Evolutionary conservation across 1,140 invertebrate genomes (phyloP).

Genomic region (Leucophenga varia): DNA sequence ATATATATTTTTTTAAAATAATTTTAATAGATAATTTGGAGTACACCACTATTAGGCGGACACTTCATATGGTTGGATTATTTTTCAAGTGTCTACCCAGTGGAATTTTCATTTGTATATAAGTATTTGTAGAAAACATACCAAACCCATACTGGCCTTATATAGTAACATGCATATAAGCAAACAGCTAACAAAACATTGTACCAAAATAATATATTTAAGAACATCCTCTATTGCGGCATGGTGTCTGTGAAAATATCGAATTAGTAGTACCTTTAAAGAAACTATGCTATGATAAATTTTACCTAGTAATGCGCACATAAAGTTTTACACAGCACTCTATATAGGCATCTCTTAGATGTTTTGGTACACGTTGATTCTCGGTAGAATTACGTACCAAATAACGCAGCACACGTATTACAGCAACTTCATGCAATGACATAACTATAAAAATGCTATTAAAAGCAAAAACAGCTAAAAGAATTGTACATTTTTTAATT

Average conservation of each 20-base stretch:
- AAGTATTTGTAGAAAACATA: conserved; percentile 3
- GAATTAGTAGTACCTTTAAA: too few relatives aligned
- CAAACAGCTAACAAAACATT: conserved; percentile 35
- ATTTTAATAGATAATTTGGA: background rate
- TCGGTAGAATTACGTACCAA: conserved; percentile 30
- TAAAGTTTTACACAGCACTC: conserved; percentile 35
- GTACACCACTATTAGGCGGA: too few relatives aligned
- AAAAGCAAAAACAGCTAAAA: conserved; percentile 35
- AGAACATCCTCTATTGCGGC: conserved; percentile 30
- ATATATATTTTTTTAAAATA: background rate
- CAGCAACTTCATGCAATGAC: conserved; percentile 30
- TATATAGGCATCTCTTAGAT: conserved; percentile 21
- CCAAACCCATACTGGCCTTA: conserved; percentile 38
- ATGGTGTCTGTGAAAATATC: conserved; percentile 29
- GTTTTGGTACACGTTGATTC: conserved; percentile 18
- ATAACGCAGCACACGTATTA: conserved; percentile 27
- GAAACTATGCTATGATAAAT: background rate
- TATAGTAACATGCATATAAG: conserved; percentile 44
- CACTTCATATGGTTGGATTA: too few relatives aligned
- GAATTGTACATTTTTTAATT: background rate
- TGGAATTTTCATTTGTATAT: background rate
- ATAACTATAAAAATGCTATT: conserved; percentile 40
- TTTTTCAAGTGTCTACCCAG: too few relatives aligned
- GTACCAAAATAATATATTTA: conserved; percentile 39
- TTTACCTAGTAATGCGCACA: conserved; percentile 29